Evolutionary conservation across 2,113 vertebrate genomes (phyloP).

Genomic region (Pyrgilauda ruficollis): DNA sequence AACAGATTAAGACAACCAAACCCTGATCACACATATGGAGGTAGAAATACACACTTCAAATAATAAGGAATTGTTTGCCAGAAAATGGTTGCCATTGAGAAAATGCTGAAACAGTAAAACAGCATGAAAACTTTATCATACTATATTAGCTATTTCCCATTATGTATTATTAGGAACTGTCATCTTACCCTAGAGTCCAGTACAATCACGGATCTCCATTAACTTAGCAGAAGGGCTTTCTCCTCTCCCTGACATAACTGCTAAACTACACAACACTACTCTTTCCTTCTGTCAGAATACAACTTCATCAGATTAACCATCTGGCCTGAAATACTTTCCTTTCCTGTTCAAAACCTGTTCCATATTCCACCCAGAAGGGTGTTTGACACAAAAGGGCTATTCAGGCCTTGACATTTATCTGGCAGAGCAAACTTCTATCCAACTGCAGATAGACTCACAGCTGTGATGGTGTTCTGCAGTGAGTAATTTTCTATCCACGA

Average conservation of each 20-base stretch:
- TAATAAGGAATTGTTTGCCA: not conserved
- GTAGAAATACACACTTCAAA: not conserved
- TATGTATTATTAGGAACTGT: conserved; percentile 3
- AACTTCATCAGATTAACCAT: conserved; percentile 50
- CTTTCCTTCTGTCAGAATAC: conserved; percentile 21
- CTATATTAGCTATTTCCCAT: not conserved
- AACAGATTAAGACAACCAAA: not conserved
- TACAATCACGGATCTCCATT: conserved; percentile 36
- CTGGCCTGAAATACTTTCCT: conserved; percentile 31
- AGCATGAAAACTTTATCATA: conserved; percentile 25
- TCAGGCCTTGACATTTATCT: conserved; percentile 36
- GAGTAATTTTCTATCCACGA: not conserved
- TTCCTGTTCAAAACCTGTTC: conserved; percentile 46
- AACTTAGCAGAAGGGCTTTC: conserved; percentile 25
- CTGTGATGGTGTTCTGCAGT: conserved; percentile 32
- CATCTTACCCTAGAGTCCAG: conserved; percentile 15
- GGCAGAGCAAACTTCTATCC: conserved; percentile 33
- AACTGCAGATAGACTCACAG: conserved; percentile 39
- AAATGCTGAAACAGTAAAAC: not conserved
- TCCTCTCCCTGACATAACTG: not conserved
- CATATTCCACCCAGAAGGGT: conserved; percentile 37
- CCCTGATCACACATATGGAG: not conserved
- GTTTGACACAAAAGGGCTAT: conserved; percentile 58
- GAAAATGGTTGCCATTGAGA: not conserved
- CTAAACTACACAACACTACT: conserved; percentile 25